Evolutionary conservation across 2,888 invertebrate genomes (phyloP), one percentile per base, ranked within the genome.

Genomic region (Orthosia cruda): DNA sequence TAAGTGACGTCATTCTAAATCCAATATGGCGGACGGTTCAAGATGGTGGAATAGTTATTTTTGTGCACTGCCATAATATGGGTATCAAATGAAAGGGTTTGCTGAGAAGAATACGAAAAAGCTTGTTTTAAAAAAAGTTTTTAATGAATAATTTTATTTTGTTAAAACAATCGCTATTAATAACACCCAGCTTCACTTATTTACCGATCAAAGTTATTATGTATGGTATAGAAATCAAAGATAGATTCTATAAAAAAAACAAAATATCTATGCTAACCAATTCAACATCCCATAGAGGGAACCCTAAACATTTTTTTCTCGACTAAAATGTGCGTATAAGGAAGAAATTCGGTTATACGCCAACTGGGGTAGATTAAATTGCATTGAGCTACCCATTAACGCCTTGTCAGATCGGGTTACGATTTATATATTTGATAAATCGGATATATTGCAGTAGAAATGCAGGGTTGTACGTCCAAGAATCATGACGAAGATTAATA

Each of bases 371-470:
- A 93, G 95, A 93, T 94, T 93, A 96, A 97, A 97, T 97, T 97
- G 95, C 96, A 97, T 97, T 96, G 95, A 94, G 94, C 93, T 92
- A 91, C 93, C 96, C 96, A 97, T 96, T 97, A 97, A 95, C 95
- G 96, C 95, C 95, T 95, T 97, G 97, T 97, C 97, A 96, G 96
- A 95, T 96, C 94, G 92, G 93, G 96, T 97, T 96, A 93, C 94
- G 94, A 94, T 96, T 95, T 94, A 95, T 93, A 89, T 92, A 93
- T 94, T 94, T 94, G 96, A 96, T 95, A 95, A 94, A 96, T 95
- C 91, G 93, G 91, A 93, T 95, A 91, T 92, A 91, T 91, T 92
- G 91, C 90, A 91, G 89, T 74, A 52, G 52, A 23, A 72, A 72
- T 74, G 77, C 70, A 76, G 62, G 68, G 66, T 65, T 65, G 50